A percentile compares a stretch with the other conserved stretches of the same genome.
These are phyloP conservation scores for Microctonus brassicae DNA, from an alignment of 2,888 invertebrate genomes.

Conservation along the genomic window DNA sequence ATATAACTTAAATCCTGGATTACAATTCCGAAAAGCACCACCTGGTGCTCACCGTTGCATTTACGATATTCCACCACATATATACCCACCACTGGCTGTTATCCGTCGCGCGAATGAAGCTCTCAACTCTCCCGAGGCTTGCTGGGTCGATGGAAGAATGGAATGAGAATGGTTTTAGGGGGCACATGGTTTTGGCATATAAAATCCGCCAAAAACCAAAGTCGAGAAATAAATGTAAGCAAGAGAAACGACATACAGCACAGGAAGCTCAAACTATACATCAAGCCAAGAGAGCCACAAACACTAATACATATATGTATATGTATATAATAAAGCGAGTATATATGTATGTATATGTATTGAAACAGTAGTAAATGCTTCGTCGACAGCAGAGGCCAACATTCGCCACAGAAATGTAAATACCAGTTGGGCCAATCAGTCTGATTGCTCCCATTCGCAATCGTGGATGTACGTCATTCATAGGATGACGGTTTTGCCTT, in stretches of 20 bases:
- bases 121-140: neutral
- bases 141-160: conserved; percentile 23
- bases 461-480: conserved; percentile 65
- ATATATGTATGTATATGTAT: neutral
- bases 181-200: conserved; percentile 6
- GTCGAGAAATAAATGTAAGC: conserved; percentile 6
- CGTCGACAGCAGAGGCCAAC: conserved; percentile 36
- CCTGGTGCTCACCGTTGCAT: conserved; percentile 43
- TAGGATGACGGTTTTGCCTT: conserved; percentile 49
- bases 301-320: too few relatives aligned
- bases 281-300: conserved; percentile 25
- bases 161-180: conserved; percentile 2
- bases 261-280: conserved; percentile 13
- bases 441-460: conserved; percentile 67
- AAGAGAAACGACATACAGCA: neutral
- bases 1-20: conserved; percentile 33
- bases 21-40: conserved; percentile 44
- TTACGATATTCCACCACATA: conserved; percentile 38
- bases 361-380: conserved; percentile 37
- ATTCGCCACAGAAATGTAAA: conserved; percentile 64
- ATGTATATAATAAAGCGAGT: too few relatives aligned
- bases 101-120: neutral
- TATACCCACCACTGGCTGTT: too few relatives aligned
- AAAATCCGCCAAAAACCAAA: neutral
- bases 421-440: conserved; percentile 67